Evolutionary conservation across 2,113 vertebrate species (phyloP).

Genomic region (Pseudonaja textilis): DNA sequence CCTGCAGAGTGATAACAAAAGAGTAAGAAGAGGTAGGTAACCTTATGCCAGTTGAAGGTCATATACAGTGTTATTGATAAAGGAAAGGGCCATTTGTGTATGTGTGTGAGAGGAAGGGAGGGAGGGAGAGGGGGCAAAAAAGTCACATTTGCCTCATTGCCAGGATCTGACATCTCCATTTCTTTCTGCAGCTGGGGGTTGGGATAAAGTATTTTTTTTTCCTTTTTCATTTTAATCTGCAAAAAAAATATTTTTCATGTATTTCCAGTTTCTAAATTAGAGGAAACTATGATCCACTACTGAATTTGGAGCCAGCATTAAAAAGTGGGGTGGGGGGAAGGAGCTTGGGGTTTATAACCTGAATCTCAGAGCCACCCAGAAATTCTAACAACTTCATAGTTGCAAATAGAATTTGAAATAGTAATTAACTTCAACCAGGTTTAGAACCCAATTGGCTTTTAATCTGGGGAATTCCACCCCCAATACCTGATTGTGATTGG

Average conservation of each 20-base stretch:
- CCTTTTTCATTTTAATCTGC: neutral
- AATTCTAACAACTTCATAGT: neutral
- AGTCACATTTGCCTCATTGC: neutral
- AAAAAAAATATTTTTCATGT: neutral
- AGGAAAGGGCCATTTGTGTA: neutral
- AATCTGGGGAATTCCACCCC: neutral
- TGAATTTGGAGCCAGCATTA: neutral
- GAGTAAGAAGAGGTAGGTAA: neutral
- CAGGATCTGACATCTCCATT: neutral
- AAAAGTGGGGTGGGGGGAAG: neutral
- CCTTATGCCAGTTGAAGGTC: neutral
- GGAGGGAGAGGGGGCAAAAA: neutral
- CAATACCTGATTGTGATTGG: neutral
- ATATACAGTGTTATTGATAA: neutral
- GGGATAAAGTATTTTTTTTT: neutral
- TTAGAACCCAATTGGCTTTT: neutral
- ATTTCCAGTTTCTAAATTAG: neutral
- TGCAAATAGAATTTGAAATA: neutral
- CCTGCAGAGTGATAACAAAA: constrained; percentile 63
- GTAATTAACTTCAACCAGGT: neutral
- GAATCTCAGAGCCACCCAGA: neutral
- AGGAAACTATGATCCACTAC: neutral
- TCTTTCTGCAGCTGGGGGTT: neutral
- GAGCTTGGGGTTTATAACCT: neutral
- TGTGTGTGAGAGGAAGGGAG: too few species aligned